Conservation (phyloP, 2,113 vertebrate species). For the Arvicanthis niloticus region DNA sequence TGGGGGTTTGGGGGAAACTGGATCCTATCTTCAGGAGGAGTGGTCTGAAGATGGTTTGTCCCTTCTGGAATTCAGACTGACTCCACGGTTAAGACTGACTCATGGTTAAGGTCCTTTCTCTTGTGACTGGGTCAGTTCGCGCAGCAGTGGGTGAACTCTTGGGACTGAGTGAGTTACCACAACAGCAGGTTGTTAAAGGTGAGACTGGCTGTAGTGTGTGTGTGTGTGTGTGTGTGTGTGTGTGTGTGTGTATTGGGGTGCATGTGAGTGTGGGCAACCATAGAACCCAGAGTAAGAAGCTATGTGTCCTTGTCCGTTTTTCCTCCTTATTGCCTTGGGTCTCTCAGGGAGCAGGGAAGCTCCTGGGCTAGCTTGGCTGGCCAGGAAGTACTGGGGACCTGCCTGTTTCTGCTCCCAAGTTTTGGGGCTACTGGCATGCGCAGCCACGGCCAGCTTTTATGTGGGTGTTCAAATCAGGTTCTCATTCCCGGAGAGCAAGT, state of each 20-base stretch:
- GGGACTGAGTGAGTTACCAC: neutral
- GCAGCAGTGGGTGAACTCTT: neutral
- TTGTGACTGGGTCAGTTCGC: neutral
- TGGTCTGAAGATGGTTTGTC: neutral
- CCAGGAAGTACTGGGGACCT: neutral
- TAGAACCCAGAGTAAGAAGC: neutral
- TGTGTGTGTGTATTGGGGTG: neutral
- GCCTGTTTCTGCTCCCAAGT: neutral
- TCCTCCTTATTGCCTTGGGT: neutral
- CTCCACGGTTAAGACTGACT: too few species aligned
- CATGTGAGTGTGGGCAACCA: neutral
- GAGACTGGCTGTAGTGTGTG: neutral
- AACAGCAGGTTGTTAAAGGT: neutral
- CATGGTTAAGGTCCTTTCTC: too few species aligned
- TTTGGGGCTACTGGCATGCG: neutral
- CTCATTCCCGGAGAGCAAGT: neutral
- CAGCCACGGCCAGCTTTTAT: neutral
- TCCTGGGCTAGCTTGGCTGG: neutral
- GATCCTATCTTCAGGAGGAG: neutral
- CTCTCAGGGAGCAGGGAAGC: neutral
- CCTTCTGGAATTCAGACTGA: neutral
- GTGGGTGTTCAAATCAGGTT: neutral
- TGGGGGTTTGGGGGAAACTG: neutral
- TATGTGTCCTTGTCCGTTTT: neutral
- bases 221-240: neutral